Percentiles rank a stretch among this genome's conserved stretches.
phyloP scores from a whole-genome alignment of 2,797 vertebrate genomes.

The Mormyrops attenuatus region DNA sequence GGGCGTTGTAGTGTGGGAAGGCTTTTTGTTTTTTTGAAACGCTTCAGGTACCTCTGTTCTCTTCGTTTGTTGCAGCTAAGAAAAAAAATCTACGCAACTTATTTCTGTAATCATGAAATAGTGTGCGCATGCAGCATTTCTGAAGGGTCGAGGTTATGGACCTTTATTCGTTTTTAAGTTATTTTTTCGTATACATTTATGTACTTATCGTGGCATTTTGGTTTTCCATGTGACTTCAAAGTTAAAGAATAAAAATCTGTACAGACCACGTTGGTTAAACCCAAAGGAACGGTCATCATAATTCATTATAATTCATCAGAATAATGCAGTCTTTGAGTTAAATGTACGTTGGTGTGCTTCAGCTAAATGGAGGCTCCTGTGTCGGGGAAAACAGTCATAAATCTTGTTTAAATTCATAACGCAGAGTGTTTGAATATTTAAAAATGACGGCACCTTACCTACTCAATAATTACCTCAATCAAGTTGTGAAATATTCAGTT shows the following conservation, averaged over 20 bases:
- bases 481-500: background rate
- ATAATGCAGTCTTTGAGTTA: background rate
- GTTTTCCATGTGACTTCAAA: background rate
- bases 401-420: constrained; percentile 1
- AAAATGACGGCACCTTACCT: background rate
- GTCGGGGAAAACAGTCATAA: background rate
- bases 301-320: background rate
- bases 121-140: background rate
- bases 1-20: background rate
- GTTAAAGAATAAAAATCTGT: background rate
- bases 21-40: background rate
- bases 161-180: background rate
- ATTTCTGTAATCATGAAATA: background rate
- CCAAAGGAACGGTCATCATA: background rate
- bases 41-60: background rate
- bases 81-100: background rate
- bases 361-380: background rate
- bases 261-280: background rate
- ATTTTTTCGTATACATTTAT: background rate
- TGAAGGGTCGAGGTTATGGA: background rate
- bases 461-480: background rate
- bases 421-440: background rate
- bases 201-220: background rate
- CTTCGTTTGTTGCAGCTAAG: background rate
- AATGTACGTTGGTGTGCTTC: background rate